Evolutionary conservation across 2,888 invertebrate species (phyloP), one percentile per base, ranked within the genome.

Genomic region (Volucella inflata): DNA sequence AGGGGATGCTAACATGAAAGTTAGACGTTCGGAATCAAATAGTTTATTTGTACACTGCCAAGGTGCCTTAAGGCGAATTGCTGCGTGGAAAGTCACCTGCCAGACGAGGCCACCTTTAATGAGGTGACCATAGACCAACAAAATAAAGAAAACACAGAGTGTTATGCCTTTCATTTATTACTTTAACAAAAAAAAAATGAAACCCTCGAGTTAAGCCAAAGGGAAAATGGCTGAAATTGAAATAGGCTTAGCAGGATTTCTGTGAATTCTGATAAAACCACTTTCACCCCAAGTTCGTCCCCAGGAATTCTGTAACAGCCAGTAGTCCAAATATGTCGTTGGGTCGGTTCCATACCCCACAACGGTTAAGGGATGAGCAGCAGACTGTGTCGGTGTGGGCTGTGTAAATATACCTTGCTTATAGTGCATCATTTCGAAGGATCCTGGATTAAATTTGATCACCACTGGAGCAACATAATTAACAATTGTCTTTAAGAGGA

Each of bases 341-440:
- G 62, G 30, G 75, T 90, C 91, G 11, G 87, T 88, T 0, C 89
- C 91, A 81, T 90, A 92, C 8, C 92, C 92, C 2, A 91, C 87
- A 0, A 92, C 89, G 0, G 89, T 87, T 87, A 92, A 85, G 64
- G 88, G 90, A 77, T 92, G 92, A 0, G 90, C 89, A 51, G 89
- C 89, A 2, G 8, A 59, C 11, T 21, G 72, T 8, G 75, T 87
- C 0, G 74, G 70, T 0, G 57, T 16, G 0, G 89, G 88, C 50
- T 89, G 90, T 42, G 89, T 89, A 79, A 89, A 92, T 8, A 91
- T 84, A 3, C 91, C 92, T 8, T 88, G 88, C 14, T 68, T 64
- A 75, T 91, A 91, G 67, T 90, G 90, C 91, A 91, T 91, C 81
- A 91, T 92, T 4, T 90, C 90, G 64, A 91, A 91, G 9, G 89